A percentile compares a stretch with the other conserved stretches of the same genome.
These are phyloP conservation scores for Cydia splendana DNA, from an alignment of 1,140 invertebrate genomes.

Conservation along the genomic window DNA sequence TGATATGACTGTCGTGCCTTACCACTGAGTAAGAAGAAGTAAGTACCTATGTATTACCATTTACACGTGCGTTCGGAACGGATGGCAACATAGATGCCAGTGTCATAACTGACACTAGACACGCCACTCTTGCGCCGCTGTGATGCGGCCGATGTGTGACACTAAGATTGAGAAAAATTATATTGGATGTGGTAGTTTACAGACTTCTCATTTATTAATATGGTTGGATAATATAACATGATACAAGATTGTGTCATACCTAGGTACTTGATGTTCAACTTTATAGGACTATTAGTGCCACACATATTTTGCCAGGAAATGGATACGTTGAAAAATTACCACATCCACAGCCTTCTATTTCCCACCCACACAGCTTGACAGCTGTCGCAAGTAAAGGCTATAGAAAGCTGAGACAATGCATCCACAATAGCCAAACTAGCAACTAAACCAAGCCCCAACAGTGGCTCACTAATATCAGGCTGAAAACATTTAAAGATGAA, in stretches of 20 bases:
- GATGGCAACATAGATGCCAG: background rate
- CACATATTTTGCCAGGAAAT: too few species aligned
- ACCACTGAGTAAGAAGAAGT: too few species aligned
- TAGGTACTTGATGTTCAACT: too few species aligned
- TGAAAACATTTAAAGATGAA: background rate
- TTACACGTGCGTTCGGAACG: background rate
- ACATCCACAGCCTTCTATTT: background rate
- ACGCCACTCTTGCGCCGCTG: constrained; percentile 1
- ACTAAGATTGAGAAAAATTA: background rate
- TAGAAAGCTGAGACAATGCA: constrained; percentile 34
- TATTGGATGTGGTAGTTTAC: background rate
- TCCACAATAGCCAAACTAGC: background rate
- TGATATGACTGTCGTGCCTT: too few species aligned
- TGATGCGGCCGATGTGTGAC: background rate
- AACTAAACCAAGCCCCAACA: too few species aligned
- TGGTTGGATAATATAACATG: too few species aligned
- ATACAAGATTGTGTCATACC: too few species aligned
- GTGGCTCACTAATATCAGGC: too few species aligned
- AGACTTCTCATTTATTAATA: background rate
- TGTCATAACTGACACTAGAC: background rate
- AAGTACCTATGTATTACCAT: too few species aligned
- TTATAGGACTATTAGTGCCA: too few species aligned
- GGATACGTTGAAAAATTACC: background rate
- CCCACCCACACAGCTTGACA: constrained; percentile 9
- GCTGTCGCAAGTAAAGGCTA: constrained; percentile 28